Conservation (phyloP, 2,888 invertebrate genomes). For the Malacosoma neustria region DNA sequence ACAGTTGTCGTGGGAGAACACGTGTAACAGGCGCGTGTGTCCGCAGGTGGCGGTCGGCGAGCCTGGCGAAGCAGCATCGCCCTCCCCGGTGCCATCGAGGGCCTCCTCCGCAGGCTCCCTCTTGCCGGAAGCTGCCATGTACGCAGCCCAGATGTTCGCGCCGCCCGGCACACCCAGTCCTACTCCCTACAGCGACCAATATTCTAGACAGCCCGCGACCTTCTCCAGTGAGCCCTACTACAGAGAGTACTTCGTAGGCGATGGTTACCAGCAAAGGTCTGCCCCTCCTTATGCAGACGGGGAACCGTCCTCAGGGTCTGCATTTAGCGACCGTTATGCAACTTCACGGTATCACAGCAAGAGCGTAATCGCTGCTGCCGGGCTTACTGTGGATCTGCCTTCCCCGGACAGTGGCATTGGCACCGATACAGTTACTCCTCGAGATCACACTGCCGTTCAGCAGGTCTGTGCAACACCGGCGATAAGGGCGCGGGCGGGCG, state of each 20-base stretch:
- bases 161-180: slow-evolving; percentile 80
- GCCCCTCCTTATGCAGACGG: slow-evolving; percentile 74
- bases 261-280: slow-evolving; percentile 76
- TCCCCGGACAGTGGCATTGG: slow-evolving; percentile 98
- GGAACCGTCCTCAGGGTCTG: slow-evolving; percentile 75
- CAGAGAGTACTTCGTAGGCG: slow-evolving; percentile 85
- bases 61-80: slow-evolving; percentile 76
- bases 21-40: slow-evolving; percentile 79
- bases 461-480: slow-evolving; percentile 79
- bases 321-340: slow-evolving; percentile 81
- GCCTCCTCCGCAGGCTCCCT: slow-evolving; percentile 74
- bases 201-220: slow-evolving; percentile 69
- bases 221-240: slow-evolving; percentile 85
- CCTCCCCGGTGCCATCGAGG: slow-evolving; percentile 78
- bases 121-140: slow-evolving; percentile 79
- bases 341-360: slow-evolving; percentile 82
- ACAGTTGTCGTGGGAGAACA: slow-evolving; percentile 76
- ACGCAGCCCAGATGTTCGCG: slow-evolving; percentile 81
- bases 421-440: slow-evolving; percentile 92
- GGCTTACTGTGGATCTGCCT: slow-evolving; percentile 94
- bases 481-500: slow-evolving; percentile 61
- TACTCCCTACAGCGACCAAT: slow-evolving; percentile 73
- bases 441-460: slow-evolving; percentile 91
- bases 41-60: slow-evolving; percentile 74
- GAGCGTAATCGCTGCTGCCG: slow-evolving; percentile 83